Percentiles rank a stretch among this genome's conserved stretches.
These are phyloP conservation scores for Alviniconcha marisindica DNA, from an alignment of 1,140 invertebrate species.

Conservation along the genomic window DNA sequence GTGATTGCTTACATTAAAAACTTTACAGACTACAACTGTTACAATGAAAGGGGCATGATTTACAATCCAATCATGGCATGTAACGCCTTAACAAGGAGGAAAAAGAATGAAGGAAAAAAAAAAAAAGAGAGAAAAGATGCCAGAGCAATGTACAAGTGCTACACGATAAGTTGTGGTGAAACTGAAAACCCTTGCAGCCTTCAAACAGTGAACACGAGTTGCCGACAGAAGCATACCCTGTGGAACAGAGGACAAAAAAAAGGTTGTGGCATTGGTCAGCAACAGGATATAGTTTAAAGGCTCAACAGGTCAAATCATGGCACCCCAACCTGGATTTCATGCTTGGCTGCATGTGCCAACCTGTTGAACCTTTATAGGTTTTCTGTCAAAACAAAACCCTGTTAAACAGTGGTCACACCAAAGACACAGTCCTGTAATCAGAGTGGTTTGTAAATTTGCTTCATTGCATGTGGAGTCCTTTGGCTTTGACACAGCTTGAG, in stretches of 20 bases:
- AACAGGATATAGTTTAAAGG: too few relatives aligned
- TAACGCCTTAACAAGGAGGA: not conserved
- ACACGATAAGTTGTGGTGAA: not conserved
- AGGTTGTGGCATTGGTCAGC: conserved; percentile 16
- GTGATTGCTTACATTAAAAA: not conserved
- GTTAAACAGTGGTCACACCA: too few relatives aligned
- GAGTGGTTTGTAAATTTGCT: too few relatives aligned
- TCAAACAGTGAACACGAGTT: conserved; percentile 19
- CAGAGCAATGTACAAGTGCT: not conserved
- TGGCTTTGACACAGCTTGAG: too few relatives aligned
- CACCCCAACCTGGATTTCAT: too few relatives aligned
- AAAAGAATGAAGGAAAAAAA: not conserved
- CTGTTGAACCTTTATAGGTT: too few relatives aligned
- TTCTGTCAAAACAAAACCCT: too few relatives aligned
- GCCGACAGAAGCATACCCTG: conserved; percentile 3
- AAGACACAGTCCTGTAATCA: too few relatives aligned
- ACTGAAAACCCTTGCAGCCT: not conserved
- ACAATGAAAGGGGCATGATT: not conserved
- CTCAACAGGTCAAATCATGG: too few relatives aligned
- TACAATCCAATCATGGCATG: not conserved
- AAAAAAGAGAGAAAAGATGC: not conserved
- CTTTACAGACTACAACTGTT: conserved; percentile 14
- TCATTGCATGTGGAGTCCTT: too few relatives aligned
- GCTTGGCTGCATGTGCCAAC: too few relatives aligned
- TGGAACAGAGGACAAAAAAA: conserved; percentile 22